phyloP scores from a whole-genome alignment of 2,113 vertebrate genomes.

The Balaeniceps rex region DNA sequence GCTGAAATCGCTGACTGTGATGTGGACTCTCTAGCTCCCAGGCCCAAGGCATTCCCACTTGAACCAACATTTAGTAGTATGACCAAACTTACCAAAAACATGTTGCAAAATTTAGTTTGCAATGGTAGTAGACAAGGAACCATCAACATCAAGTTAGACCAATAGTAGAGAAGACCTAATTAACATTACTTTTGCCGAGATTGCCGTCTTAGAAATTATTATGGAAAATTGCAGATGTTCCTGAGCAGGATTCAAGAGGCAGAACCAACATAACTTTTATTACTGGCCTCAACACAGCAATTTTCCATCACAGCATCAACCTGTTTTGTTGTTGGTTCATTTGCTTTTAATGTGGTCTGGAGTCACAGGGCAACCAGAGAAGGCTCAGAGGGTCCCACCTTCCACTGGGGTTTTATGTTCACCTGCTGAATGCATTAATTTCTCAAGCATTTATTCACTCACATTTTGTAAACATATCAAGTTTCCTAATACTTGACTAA shows the following conservation, averaged over 20 bases:
- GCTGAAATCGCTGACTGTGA: not conserved
- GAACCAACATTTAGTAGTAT: not conserved
- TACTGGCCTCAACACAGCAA: not conserved
- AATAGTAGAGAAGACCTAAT: not conserved
- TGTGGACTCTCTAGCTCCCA: not conserved
- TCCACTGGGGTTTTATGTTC: not conserved
- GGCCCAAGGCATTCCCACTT: not conserved
- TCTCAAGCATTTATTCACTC: not conserved
- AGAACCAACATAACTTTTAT: not conserved
- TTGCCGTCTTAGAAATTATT: not conserved
- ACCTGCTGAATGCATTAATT: not conserved
- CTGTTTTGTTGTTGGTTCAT: not conserved
- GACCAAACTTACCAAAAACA: not conserved
- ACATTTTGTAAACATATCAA: not conserved
- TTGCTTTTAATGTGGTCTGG: not conserved
- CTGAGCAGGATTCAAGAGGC: not conserved
- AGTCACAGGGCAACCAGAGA: not conserved
- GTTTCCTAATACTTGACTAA: not conserved
- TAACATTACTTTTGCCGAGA: not conserved
- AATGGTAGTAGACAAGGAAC: not conserved
- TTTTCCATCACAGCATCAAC: not conserved
- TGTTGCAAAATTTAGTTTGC: not conserved
- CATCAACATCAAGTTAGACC: not conserved
- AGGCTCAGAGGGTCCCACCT: not conserved
- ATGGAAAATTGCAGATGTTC: not conserved